Evolutionary conservation across 2,113 vertebrate genomes (phyloP).

Genomic region (Nothobranchius furzeri): DNA sequence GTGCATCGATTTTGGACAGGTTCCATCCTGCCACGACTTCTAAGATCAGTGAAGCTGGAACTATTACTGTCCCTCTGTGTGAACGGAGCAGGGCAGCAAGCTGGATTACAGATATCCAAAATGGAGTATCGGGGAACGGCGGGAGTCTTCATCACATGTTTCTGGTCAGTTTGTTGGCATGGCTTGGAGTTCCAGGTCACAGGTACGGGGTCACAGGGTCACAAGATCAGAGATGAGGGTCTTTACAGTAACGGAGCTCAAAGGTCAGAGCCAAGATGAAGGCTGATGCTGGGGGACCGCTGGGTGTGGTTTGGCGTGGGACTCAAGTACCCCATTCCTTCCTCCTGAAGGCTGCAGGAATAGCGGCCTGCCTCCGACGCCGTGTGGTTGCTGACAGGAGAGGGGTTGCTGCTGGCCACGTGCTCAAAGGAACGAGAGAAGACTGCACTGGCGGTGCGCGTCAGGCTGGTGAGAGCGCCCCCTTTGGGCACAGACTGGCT

Average conservation of each 20-base stretch:
- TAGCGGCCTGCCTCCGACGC: slow-evolving; percentile 83
- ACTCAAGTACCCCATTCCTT: slow-evolving; percentile 83
- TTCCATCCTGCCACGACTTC: slow-evolving; percentile 31
- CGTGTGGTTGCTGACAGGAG: slow-evolving; percentile 68
- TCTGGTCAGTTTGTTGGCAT: slow-evolving; percentile 56
- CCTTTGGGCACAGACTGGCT: slow-evolving; percentile 89
- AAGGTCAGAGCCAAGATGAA: slow-evolving; percentile 89
- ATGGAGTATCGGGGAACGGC: slow-evolving; percentile 18
- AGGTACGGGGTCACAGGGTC: slow-evolving; percentile 65
- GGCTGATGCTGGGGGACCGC: slow-evolving; percentile 90
- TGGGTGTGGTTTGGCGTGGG: slow-evolving; percentile 83
- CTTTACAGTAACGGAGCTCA: slow-evolving; percentile 56
- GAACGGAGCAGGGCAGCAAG: slow-evolving; percentile 17
- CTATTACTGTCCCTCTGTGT: neutral
- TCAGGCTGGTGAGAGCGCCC: slow-evolving; percentile 89
- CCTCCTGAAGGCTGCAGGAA: slow-evolving; percentile 93
- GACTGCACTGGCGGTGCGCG: slow-evolving; percentile 89
- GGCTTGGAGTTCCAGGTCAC: slow-evolving; percentile 75
- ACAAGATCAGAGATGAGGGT: slow-evolving; percentile 44
- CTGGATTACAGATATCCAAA: slow-evolving; percentile 26
- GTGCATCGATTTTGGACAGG: slow-evolving; percentile 20
- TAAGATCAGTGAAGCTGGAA: slow-evolving; percentile 15
- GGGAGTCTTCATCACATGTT: slow-evolving; percentile 24
- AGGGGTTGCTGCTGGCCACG: slow-evolving; percentile 75
- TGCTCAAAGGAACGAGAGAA: slow-evolving; percentile 89